Evolutionary conservation across 2,797 vertebrate genomes (phyloP).

Genomic region (Ammospiza maritima): DNA sequence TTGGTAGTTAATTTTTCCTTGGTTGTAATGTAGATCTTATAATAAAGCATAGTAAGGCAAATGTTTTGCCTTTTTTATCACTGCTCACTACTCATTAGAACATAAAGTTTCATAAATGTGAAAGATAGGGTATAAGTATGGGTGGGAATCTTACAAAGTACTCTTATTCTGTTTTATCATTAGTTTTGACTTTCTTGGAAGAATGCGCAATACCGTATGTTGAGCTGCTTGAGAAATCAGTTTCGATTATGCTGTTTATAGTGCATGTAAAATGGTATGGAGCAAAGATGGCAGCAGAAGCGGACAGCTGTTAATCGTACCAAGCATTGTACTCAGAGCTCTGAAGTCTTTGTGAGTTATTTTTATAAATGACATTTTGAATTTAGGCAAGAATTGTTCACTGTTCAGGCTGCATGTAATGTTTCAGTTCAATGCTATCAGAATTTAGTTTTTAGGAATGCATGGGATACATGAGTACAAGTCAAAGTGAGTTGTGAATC

Average conservation of each 20-base stretch:
- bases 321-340: conserved; percentile 47
- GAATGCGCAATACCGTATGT: conserved; percentile 16
- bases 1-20: background rate
- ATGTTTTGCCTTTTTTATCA: background rate
- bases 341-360: conserved; percentile 67
- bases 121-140: background rate
- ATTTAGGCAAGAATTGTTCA: conserved; percentile 42
- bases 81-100: background rate
- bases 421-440: background rate
- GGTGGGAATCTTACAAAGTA: conserved; percentile 47
- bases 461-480: background rate
- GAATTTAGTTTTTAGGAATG: background rate
- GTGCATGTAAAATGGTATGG: conserved; percentile 55
- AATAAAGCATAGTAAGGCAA: background rate
- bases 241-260: conserved; percentile 57
- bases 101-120: background rate
- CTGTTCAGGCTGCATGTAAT: conserved; percentile 28
- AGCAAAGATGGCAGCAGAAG: conserved; percentile 57
- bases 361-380: conserved; percentile 63
- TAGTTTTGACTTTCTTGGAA: conserved; percentile 62
- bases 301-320: conserved; percentile 53
- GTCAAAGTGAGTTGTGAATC: background rate
- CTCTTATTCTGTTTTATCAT: conserved; percentile 61
- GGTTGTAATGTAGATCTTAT: background rate
- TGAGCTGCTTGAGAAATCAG: conserved; percentile 53